Evolutionary conservation across 2,888 invertebrate species (phyloP).

Genomic region (Venustoraphidia nigricollis): DNA sequence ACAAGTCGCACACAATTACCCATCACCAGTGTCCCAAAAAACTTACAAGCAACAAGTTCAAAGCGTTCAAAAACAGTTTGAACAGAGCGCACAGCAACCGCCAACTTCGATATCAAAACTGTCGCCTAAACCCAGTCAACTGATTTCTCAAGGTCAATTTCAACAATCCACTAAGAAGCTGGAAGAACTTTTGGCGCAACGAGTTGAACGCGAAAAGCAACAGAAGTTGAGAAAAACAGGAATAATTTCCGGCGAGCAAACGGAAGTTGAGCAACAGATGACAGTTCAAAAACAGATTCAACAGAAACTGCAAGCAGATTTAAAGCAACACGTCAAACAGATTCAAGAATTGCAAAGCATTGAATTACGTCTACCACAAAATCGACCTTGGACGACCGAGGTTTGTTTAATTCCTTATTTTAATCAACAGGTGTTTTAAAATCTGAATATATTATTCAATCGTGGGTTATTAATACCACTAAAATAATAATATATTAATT

Average conservation of each 20-base stretch:
- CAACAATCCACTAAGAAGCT: constrained; percentile 29
- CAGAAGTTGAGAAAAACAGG: constrained; percentile 14
- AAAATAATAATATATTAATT: too few relatives aligned
- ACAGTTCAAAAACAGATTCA: constrained; percentile 28
- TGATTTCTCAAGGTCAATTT: constrained; percentile 25
- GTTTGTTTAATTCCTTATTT: background rate
- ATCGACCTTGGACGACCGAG: constrained; percentile 23
- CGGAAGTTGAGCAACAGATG: constrained; percentile 25
- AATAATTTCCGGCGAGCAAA: constrained; percentile 14
- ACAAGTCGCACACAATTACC: background rate
- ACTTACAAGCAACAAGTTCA: too few relatives aligned
- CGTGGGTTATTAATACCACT: too few relatives aligned
- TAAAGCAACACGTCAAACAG: constrained; percentile 30
- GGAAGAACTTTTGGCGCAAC: constrained; percentile 27
- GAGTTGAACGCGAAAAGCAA: constrained; percentile 24
- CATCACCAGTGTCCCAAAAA: background rate
- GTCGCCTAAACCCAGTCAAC: constrained; percentile 12
- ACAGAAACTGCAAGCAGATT: constrained; percentile 29
- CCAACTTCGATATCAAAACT: constrained; percentile 13
- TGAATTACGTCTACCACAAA: constrained; percentile 28
- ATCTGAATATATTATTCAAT: background rate
- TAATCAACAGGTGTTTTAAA: constrained; percentile 4
- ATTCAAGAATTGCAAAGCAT: constrained; percentile 32
- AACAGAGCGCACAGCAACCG: constrained; percentile 4
- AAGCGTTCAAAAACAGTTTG: constrained; percentile 6